phyloP scores from a whole-genome alignment of 2,888 invertebrate genomes.

The Laothoe populi region DNA sequence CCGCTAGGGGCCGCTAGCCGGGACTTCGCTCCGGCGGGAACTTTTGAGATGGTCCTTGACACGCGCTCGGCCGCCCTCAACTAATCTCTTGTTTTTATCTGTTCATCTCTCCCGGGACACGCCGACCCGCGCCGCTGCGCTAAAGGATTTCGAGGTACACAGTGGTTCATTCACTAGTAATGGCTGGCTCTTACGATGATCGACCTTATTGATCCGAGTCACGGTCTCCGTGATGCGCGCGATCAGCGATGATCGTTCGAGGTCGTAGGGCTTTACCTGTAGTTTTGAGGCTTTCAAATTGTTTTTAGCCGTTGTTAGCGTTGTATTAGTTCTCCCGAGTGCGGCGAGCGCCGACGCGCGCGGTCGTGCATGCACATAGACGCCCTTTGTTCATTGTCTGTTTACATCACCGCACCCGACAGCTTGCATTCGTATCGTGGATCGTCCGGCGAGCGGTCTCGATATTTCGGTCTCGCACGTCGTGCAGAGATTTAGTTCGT shows the following conservation, averaged over 20 bases:
- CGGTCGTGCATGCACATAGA: constrained; percentile 83
- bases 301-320: constrained; percentile 85
- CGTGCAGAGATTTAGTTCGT: constrained; percentile 64
- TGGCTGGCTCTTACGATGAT: constrained; percentile 79
- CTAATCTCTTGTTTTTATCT: constrained; percentile 88
- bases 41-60: constrained; percentile 97
- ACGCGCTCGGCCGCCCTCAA: constrained; percentile 82
- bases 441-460: constrained; percentile 79
- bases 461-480: constrained; percentile 69
- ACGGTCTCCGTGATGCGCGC: constrained; percentile 70
- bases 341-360: constrained; percentile 82
- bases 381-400: constrained; percentile 82
- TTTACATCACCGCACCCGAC: constrained; percentile 82
- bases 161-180: constrained; percentile 83
- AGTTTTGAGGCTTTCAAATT: constrained; percentile 85
- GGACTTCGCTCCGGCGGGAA: constrained; percentile 81
- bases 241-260: constrained; percentile 79
- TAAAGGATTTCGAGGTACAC: constrained; percentile 94
- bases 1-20: constrained; percentile 25
- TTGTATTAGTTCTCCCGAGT: constrained; percentile 83
- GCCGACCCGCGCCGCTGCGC: constrained; percentile 88
- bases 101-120: constrained; percentile 89
- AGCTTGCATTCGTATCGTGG: constrained; percentile 80
- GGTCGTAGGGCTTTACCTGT: constrained; percentile 85
- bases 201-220: constrained; percentile 72